Conservation (phyloP, 2,113 vertebrate species). For the Catagonus wagneri region DNA sequence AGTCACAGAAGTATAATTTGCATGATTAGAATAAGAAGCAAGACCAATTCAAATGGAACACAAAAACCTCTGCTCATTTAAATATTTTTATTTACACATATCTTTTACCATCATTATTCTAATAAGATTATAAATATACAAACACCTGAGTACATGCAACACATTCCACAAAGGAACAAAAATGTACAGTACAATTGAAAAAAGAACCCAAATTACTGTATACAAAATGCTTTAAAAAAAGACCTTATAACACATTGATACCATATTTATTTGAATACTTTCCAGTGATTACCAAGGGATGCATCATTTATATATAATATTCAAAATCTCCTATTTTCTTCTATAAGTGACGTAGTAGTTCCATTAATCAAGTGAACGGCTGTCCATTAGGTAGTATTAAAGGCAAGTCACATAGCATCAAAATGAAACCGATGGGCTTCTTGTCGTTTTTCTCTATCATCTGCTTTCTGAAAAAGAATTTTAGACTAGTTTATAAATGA, state of each 20-base stretch:
- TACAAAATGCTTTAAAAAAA: slow-evolving; percentile 80
- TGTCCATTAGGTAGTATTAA: slow-evolving; percentile 71
- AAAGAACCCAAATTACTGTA: slow-evolving; percentile 71
- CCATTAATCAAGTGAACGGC: slow-evolving; percentile 75
- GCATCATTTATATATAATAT: slow-evolving; percentile 87
- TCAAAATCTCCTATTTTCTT: slow-evolving; percentile 68
- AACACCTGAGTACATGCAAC: slow-evolving; percentile 78
- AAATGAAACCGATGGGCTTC: slow-evolving; percentile 99
- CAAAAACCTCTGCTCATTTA: slow-evolving; percentile 64
- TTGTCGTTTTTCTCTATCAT: slow-evolving; percentile 98
- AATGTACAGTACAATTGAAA: slow-evolving; percentile 78
- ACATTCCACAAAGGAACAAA: slow-evolving; percentile 77
- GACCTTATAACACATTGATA: slow-evolving; percentile 77
- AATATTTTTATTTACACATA: slow-evolving; percentile 83
- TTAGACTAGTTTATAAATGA: slow-evolving; percentile 49
- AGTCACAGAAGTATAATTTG: slow-evolving; percentile 70
- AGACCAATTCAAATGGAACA: slow-evolving; percentile 69
- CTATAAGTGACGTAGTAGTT: slow-evolving; percentile 70
- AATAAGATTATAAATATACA: slow-evolving; percentile 66
- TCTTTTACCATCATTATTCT: slow-evolving; percentile 69
- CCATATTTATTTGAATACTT: slow-evolving; percentile 79
- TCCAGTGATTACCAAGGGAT: slow-evolving; percentile 86
- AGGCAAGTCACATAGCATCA: slow-evolving; percentile 96
- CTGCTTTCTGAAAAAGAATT: slow-evolving; percentile 96
- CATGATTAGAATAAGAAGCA: slow-evolving; percentile 73